phyloP scores from a whole-genome alignment of 2,888 invertebrate genomes.

The Parascotia fuliginaria region DNA sequence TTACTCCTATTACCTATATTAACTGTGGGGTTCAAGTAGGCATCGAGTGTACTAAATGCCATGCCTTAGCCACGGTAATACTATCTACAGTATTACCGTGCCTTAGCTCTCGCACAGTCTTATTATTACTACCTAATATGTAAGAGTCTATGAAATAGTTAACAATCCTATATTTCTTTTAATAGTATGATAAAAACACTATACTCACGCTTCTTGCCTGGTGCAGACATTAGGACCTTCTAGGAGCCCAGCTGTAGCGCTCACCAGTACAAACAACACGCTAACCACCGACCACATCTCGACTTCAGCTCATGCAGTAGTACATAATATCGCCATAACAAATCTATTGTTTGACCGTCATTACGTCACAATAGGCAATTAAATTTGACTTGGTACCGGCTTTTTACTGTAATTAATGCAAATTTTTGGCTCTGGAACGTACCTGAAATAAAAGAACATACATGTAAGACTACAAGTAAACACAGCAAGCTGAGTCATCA shows the following conservation, averaged over 20 bases:
- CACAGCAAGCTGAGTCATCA: not conserved
- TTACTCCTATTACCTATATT: too few relatives aligned
- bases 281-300: conserved; percentile 67
- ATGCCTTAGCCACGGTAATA: too few relatives aligned
- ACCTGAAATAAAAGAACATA: conserved; percentile 26
- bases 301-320: conserved; percentile 58
- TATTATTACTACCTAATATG: too few relatives aligned
- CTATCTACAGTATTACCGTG: too few relatives aligned
- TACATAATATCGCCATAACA: conserved; percentile 71
- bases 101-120: too few relatives aligned
- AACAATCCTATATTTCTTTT: too few relatives aligned
- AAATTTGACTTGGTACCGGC: conserved; percentile 38
- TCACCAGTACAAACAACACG: conserved; percentile 56
- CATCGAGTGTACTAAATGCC: too few relatives aligned
- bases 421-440: conserved; percentile 13
- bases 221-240: conserved; percentile 93
- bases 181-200: not conserved
- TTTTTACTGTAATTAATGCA: conserved; percentile 23
- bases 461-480: not conserved
- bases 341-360: conserved; percentile 62
- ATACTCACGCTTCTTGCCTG: conserved; percentile 82
- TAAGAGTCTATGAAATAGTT: too few relatives aligned
- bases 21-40: too few relatives aligned
- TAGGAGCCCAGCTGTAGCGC: conserved; percentile 64
- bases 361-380: conserved; percentile 63